These are phyloP conservation scores for Apocheima hispidaria DNA, from an alignment of 2,888 invertebrate genomes.

Conservation along the genomic window DNA sequence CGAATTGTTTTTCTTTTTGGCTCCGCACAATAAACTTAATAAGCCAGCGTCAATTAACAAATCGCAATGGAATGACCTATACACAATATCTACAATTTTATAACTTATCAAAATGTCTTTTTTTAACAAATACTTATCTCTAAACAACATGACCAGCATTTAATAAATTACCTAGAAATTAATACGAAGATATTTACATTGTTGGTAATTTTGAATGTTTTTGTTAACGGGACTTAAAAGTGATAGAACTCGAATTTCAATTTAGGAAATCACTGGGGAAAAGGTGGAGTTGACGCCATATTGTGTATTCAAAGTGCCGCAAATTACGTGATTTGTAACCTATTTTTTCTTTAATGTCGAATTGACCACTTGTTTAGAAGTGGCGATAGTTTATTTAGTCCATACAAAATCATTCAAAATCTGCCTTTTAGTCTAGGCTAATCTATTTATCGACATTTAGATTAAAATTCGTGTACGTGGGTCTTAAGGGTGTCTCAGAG, in stretches of 20 bases:
- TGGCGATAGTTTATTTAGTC: too few relatives aligned
- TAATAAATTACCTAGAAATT: constrained; percentile 44
- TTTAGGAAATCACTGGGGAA: too few relatives aligned
- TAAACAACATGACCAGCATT: constrained; percentile 44
- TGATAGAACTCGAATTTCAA: too few relatives aligned
- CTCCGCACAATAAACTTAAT: not conserved
- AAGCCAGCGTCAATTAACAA: not conserved
- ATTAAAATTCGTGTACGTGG: constrained; percentile 80
- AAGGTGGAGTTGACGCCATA: too few relatives aligned
- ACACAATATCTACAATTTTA: constrained; percentile 36
- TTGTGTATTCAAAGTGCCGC: too few relatives aligned
- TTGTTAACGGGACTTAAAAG: constrained; percentile 1
- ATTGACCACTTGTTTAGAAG: too few relatives aligned
- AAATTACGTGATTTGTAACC: too few relatives aligned
- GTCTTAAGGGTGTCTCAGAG: constrained; percentile 76
- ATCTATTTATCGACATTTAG: constrained; percentile 79
- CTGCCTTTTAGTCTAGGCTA: not conserved
- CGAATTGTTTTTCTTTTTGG: constrained; percentile 14
- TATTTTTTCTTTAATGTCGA: too few relatives aligned
- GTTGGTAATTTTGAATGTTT: not conserved
- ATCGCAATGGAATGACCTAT: constrained; percentile 42
- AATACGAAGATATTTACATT: constrained; percentile 36
- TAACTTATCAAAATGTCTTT: constrained; percentile 42
- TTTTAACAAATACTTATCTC: constrained; percentile 39
- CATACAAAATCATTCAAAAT: constrained; percentile 2